Conservation (phyloP, 2,113 vertebrate species). For the Piaya cayana region DNA sequence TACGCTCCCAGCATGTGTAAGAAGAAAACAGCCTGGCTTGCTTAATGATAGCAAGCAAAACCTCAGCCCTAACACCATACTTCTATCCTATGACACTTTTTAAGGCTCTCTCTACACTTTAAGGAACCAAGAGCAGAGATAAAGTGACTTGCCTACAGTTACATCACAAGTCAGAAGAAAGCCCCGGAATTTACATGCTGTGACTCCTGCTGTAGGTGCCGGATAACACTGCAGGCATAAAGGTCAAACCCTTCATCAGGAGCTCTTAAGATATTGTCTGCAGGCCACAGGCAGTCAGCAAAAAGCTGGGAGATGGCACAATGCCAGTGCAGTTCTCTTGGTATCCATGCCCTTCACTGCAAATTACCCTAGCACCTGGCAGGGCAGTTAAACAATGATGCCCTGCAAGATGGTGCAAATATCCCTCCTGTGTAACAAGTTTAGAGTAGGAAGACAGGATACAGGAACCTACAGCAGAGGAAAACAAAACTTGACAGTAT, state of each 20-base stretch:
- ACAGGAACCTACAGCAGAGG: neutral
- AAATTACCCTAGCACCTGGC: neutral
- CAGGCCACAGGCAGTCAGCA: neutral
- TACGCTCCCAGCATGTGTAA: accelerated
- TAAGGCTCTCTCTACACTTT: neutral
- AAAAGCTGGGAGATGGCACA: neutral
- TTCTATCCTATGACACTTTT: neutral
- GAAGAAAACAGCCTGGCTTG: neutral
- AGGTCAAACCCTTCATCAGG: conserved; percentile 46
- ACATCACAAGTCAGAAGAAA: conserved; percentile 7
- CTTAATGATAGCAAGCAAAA: neutral
- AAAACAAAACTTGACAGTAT: neutral
- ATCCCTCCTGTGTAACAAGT: neutral
- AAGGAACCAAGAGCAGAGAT: neutral
- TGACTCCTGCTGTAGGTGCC: neutral
- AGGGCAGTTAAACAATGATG: neutral
- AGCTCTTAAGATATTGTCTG: neutral
- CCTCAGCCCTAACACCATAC: neutral
- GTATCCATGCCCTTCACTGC: neutral
- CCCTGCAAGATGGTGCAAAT: neutral
- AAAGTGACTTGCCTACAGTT: neutral
- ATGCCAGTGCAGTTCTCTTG: neutral
- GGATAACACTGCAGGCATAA: neutral
- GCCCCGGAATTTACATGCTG: neutral
- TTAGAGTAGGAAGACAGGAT: neutral